Percentiles rank a stretch among this genome's conserved stretches.
phyloP scores from a whole-genome alignment of 2,888 invertebrate species.

The Patella pellucida region DNA sequence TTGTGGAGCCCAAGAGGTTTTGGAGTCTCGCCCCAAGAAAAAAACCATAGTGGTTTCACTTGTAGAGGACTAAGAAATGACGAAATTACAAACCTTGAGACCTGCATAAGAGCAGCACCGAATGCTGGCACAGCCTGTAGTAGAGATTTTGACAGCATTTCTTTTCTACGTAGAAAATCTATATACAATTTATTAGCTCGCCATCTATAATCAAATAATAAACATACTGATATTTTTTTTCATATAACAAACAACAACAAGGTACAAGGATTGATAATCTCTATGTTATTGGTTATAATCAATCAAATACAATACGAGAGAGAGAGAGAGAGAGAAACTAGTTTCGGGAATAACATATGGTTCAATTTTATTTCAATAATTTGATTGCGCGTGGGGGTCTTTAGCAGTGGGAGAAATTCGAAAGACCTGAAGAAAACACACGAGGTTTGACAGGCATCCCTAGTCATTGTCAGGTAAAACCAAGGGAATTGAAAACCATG shows the following conservation, averaged over 20 bases:
- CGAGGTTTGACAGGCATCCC: too few species aligned
- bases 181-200: slow-evolving; percentile 55
- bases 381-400: too few species aligned
- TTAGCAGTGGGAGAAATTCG: too few species aligned
- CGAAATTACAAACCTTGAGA: slow-evolving; percentile 47
- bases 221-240: slow-evolving; percentile 1
- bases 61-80: not conserved
- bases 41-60: too few species aligned
- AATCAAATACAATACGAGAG: not conserved
- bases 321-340: too few species aligned
- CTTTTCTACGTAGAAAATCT: slow-evolving; percentile 53
- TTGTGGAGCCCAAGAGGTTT: too few species aligned
- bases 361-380: too few species aligned
- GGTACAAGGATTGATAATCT: not conserved
- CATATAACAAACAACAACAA: not conserved
- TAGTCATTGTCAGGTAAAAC: too few species aligned
- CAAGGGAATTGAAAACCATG: too few species aligned
- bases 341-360: too few species aligned
- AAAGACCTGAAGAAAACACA: too few species aligned
- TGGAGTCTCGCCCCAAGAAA: too few species aligned
- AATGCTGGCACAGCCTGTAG: slow-evolving; percentile 61
- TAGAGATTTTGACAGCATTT: slow-evolving; percentile 43
- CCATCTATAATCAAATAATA: slow-evolving; percentile 55
- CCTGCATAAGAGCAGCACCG: slow-evolving; percentile 64
- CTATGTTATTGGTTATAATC: not conserved